Percentiles rank a stretch among this genome's conserved stretches.
Conservation (phyloP, 2,797 vertebrate genomes). For the Poeciliopsis paucimaculata region DNA sequence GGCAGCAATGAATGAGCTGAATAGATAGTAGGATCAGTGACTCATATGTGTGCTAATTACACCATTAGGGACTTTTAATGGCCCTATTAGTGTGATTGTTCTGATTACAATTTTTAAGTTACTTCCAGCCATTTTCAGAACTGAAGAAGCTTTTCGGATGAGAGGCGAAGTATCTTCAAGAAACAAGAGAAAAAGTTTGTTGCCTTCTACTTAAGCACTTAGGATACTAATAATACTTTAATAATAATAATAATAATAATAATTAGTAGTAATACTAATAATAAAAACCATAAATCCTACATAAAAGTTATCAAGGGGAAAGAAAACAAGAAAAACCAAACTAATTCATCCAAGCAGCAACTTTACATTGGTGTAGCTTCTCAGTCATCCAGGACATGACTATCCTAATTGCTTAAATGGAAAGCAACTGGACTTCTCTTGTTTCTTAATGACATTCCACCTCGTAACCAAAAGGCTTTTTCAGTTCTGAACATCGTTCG, state of each 20-base stretch:
- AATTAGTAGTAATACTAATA: background rate
- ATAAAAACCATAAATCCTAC: background rate
- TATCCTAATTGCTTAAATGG: background rate
- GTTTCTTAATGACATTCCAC: background rate
- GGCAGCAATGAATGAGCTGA: background rate
- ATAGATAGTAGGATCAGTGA: background rate
- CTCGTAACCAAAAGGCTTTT: background rate
- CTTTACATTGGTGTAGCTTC: background rate
- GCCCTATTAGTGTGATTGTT: background rate
- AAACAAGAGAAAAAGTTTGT: background rate
- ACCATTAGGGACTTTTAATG: background rate
- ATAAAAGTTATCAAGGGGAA: background rate
- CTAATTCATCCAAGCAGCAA: background rate
- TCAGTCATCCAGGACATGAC: background rate
- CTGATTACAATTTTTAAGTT: background rate
- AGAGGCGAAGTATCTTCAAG: background rate
- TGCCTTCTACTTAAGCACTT: background rate
- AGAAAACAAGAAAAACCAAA: background rate
- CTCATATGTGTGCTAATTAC: background rate
- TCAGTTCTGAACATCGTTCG: background rate
- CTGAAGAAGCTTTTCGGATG: background rate
- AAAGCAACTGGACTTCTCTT: background rate
- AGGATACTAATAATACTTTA: background rate
- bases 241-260: too few relatives aligned
- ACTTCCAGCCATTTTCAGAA: background rate